These are phyloP conservation scores for Pontoporia blainvillei DNA, from an alignment of 2,113 vertebrate genomes.

Conservation along the genomic window DNA sequence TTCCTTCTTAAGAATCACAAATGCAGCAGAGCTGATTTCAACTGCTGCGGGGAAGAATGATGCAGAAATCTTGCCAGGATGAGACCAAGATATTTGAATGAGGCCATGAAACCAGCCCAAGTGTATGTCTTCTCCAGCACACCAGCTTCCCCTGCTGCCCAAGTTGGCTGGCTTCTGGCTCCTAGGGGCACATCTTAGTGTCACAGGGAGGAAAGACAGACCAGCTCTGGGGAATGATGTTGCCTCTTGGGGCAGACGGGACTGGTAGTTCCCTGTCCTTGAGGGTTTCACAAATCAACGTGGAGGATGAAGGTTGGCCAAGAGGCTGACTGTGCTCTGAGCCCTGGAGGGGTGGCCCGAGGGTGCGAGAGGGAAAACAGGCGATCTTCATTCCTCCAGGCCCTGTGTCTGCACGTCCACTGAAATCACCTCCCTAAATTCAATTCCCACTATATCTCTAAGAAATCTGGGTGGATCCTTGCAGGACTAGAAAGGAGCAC, in stretches of 20 bases:
- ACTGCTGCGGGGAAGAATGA: rapidly evolving
- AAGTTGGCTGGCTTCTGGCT: not conserved
- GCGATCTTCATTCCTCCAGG: not conserved
- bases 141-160: not conserved
- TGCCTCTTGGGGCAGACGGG: not conserved
- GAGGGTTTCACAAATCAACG: not conserved
- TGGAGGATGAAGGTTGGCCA: not conserved
- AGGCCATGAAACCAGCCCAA: not conserved
- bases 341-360: not conserved
- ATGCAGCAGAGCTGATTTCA: not conserved
- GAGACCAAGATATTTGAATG: not conserved
- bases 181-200: not conserved
- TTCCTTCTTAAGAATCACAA: not conserved
- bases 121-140: rapidly evolving
- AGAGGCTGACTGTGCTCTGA: not conserved
- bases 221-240: not conserved
- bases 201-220: not conserved
- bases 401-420: not conserved
- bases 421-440: not conserved
- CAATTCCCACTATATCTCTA: not conserved
- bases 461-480: not conserved
- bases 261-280: not conserved
- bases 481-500: not conserved
- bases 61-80: not conserved
- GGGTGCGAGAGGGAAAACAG: not conserved